Conservation (phyloP, 92 coral and sea anemone species). For the Siderastrea siderea region DNA sequence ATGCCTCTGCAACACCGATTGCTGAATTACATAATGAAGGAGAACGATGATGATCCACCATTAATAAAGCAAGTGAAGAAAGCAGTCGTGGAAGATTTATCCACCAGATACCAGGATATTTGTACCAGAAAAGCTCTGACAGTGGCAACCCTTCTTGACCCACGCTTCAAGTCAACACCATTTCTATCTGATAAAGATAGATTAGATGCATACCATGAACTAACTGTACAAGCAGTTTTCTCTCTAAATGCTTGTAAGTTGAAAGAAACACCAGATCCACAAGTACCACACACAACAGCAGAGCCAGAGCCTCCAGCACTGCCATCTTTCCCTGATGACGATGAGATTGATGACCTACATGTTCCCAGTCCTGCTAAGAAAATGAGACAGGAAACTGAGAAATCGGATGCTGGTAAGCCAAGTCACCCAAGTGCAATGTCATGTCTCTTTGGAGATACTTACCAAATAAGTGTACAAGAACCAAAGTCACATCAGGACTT, state of each 20-base stretch:
- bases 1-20: conserved; percentile 65
- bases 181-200: conserved; percentile 63
- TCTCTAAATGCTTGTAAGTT: conserved; percentile 37
- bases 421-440: conserved; percentile 55
- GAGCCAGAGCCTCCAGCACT: conserved; percentile 19
- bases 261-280: conserved; percentile 35
- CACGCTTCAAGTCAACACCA: conserved; percentile 71
- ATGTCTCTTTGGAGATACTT: conserved; percentile 50
- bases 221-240: conserved; percentile 56
- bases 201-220: conserved; percentile 59
- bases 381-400: conserved; percentile 31
- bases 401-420: conserved; percentile 10
- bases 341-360: conserved; percentile 8
- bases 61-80: conserved; percentile 54
- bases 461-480: conserved; percentile 32
- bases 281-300: conserved; percentile 3
- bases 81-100: conserved; percentile 47
- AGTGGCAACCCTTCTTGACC: conserved; percentile 68
- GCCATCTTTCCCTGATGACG: conserved; percentile 32
- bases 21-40: conserved; percentile 60
- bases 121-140: conserved; percentile 51
- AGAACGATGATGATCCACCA: conserved; percentile 55
- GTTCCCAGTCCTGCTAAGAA: conserved; percentile 36
- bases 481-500: conserved; percentile 27
- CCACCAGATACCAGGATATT: conserved; percentile 56